A percentile compares a stretch with the other conserved stretches of the same genome.
Conservation (phyloP, 2,797 vertebrate genomes). For the Peromyscus nudipes region DNA sequence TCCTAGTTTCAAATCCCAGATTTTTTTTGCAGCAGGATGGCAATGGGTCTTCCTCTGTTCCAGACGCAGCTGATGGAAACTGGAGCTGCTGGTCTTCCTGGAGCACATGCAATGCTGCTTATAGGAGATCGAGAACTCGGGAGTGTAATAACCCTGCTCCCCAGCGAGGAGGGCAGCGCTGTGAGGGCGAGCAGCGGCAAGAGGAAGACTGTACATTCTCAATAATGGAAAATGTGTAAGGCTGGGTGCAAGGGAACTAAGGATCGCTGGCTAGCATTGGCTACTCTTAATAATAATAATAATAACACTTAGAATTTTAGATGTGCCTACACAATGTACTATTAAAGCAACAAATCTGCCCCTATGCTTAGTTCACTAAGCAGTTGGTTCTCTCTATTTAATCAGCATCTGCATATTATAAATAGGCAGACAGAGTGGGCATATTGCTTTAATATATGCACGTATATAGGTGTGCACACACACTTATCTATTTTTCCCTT, state of each 20-base stretch:
- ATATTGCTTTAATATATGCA: background rate
- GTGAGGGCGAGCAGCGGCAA: conserved; percentile 87
- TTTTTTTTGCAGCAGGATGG: background rate
- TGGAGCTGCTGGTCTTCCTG: conserved; percentile 97
- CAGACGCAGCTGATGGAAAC: conserved; percentile 92
- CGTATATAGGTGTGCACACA: rapidly evolving
- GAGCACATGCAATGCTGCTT: conserved; percentile 90
- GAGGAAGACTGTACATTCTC: conserved; percentile 92
- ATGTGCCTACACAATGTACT: background rate
- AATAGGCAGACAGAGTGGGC: background rate
- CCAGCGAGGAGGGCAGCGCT: conserved; percentile 89
- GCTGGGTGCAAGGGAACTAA: background rate
- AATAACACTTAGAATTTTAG: background rate
- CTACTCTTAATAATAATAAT: background rate
- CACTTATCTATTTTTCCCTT: background rate
- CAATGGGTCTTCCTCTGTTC: conserved; percentile 6
- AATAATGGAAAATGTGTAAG: conserved; percentile 89
- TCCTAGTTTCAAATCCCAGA: background rate
- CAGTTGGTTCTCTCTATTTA: background rate
- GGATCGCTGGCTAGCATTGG: background rate
- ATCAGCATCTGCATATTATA: background rate
- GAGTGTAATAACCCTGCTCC: conserved; percentile 93
- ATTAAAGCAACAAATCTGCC: background rate
- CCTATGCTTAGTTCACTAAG: background rate
- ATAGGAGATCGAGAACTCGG: conserved; percentile 90